Evolutionary conservation across 2,888 invertebrate genomes (phyloP).

Genomic region (Apomyelois bistriatella): DNA sequence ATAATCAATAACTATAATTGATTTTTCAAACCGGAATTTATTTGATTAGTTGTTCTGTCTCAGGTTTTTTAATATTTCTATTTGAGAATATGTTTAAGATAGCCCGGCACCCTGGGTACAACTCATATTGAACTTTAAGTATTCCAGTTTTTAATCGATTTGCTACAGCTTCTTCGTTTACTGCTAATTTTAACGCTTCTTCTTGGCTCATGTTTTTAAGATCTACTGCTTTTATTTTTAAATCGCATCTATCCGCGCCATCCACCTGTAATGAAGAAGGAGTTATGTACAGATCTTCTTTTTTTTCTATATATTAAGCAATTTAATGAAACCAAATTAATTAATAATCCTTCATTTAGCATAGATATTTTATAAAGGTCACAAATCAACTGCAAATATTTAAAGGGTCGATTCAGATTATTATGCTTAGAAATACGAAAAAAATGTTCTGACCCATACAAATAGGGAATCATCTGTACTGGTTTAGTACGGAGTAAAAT

Average conservation of each 20-base stretch:
- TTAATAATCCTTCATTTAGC: too few relatives aligned
- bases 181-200: constrained; percentile 56
- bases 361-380: too few relatives aligned
- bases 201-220: constrained; percentile 48
- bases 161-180: constrained; percentile 49
- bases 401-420: too few relatives aligned
- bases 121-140: constrained; percentile 52
- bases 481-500: too few relatives aligned
- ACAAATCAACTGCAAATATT: too few relatives aligned
- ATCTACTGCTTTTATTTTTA: constrained; percentile 57
- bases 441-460: too few relatives aligned
- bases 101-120: constrained; percentile 65
- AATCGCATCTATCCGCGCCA: constrained; percentile 62
- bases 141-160: constrained; percentile 52
- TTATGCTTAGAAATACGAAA: too few relatives aligned
- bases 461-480: too few relatives aligned
- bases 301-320: too few relatives aligned
- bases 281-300: neutral
- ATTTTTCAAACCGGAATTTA: neutral
- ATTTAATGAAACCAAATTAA: too few relatives aligned
- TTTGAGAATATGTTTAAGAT: constrained; percentile 62
- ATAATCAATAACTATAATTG: too few relatives aligned
- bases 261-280: constrained; percentile 54
- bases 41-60: constrained; percentile 1
- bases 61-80: constrained; percentile 29